Conservation (phyloP, 2,888 invertebrate species). For the Drosophila kuntzei region DNA sequence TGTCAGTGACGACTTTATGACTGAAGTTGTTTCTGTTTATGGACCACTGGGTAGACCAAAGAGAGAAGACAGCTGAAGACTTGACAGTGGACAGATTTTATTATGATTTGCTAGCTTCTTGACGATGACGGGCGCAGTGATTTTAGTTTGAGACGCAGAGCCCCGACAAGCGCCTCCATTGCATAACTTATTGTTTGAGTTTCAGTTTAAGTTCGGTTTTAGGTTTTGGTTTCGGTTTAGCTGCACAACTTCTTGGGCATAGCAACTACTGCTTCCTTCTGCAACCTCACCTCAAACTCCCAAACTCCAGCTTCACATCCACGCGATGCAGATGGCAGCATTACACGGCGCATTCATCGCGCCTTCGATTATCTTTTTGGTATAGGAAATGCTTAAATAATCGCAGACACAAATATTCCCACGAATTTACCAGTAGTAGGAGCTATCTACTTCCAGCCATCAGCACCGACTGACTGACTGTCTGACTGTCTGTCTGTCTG, state of each 20-base stretch:
- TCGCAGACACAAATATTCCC: slow-evolving; percentile 74
- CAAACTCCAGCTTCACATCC: slow-evolving; percentile 2
- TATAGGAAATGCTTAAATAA: slow-evolving; percentile 76
- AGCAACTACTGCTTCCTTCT: slow-evolving; percentile 56
- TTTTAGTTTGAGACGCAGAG: slow-evolving; percentile 37
- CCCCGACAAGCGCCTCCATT: slow-evolving; percentile 59
- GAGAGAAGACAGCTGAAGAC: slow-evolving; percentile 60
- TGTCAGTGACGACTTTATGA: slow-evolving; percentile 73
- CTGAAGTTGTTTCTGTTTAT: slow-evolving; percentile 65
- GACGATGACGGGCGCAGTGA: slow-evolving; percentile 52
- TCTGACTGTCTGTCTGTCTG: slow-evolving; percentile 17
- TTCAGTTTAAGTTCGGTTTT: slow-evolving; percentile 28
- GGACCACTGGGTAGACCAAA: slow-evolving; percentile 43
- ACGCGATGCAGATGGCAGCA: slow-evolving; percentile 58
- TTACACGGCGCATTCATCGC: slow-evolving; percentile 72
- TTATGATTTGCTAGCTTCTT: slow-evolving; percentile 70
- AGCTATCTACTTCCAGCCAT: slow-evolving; percentile 62
- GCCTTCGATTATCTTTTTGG: slow-evolving; percentile 72
- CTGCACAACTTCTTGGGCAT: slow-evolving; percentile 38
- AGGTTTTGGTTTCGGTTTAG: slow-evolving; percentile 44
- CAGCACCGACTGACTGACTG: slow-evolving; percentile 38
- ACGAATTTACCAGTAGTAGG: slow-evolving; percentile 56
- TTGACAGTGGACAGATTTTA: slow-evolving; percentile 79
- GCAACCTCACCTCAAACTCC: slow-evolving; percentile 32
- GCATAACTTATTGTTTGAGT: slow-evolving; percentile 61